Base-by-base conservation (phyloP, 2,888 invertebrate species). In the Parasteatoda lunata region DNA sequence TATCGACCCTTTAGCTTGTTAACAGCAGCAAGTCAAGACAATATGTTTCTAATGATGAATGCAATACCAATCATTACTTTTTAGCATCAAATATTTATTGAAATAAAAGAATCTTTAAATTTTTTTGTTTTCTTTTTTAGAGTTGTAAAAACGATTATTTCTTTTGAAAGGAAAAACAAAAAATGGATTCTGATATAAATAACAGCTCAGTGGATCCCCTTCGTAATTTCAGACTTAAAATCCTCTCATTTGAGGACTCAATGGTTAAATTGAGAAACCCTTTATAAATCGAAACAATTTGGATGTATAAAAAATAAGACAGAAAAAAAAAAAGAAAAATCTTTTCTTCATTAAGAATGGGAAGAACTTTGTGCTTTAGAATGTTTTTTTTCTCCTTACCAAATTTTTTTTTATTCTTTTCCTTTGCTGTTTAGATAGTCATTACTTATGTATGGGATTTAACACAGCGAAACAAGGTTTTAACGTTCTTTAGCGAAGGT, bases 391-490 rank as follows among this genome's bases (percentile, higher is more conserved):
- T 70, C 48, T 15, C 48, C 51, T 77, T 49, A 13, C 66, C 54
- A 64, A 51, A n/a, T 79, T 71, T 76, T 54, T 59, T 13, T 9
- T 59, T 9, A 59, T n/a, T 59, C 59, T 59, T 59, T 59, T 77
- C 52, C 45, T 30, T 54, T 73, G 11, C 71, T 84, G 66, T 77
- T 80, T 76, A 77, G 85, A 66, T 64, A 72, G 77, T 77, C 85
- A 86, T 86, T 86, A 86, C 79, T 86, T 86, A 86, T 86, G 85
- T 80, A 86, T 86, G 79, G 80, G 70, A 77, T 66, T 80, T 80
- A 86, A 86, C 80, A 76, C 85, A 65, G 66, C 45, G 72, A 72
- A 81, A 81, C 84, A 78, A 45, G 66, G 85, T 80, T 30, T 59
- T 59, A 59, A 59, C 59, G 59, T 59, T 59, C n/a, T n/a, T n/a